A percentile compares a stretch with the other conserved stretches of the same genome.
Conservation (phyloP, 2,797 vertebrate genomes). For the Myotis planiceps region DNA sequence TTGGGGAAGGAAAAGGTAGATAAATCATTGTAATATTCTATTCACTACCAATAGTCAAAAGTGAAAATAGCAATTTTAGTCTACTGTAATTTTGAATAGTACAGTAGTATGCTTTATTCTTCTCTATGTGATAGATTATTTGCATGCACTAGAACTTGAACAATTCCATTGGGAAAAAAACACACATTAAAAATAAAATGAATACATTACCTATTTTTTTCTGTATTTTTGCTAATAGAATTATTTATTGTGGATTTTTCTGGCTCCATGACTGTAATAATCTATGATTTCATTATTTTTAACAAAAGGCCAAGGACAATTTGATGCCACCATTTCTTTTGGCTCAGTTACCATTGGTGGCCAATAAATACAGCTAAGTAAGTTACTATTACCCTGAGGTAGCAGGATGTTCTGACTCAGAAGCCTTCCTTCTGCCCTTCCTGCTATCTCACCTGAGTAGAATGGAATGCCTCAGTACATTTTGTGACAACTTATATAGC, state of each 20-base stretch:
- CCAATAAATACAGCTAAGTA: conserved; percentile 69
- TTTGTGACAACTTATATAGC: conserved; percentile 76
- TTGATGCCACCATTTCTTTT: conserved; percentile 30
- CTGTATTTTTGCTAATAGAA: not conserved
- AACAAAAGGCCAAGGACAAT: conserved; percentile 54
- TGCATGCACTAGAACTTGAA: not conserved
- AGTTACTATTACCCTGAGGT: conserved; percentile 64
- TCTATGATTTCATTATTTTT: conserved; percentile 46
- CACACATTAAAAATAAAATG: not conserved
- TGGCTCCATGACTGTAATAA: not conserved
- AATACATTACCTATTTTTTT: not conserved
- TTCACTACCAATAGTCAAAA: not conserved
- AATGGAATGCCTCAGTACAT: conserved; percentile 67
- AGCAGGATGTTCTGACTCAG: conserved; percentile 60
- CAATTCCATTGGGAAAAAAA: not conserved
- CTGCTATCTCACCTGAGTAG: conserved; percentile 60
- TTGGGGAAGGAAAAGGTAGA: not conserved
- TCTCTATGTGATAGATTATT: not conserved
- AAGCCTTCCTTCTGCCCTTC: conserved; percentile 55
- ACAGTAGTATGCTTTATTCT: not conserved
- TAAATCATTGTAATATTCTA: not conserved
- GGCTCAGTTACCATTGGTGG: conserved; percentile 47
- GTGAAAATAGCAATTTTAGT: not conserved
- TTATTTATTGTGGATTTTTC: not conserved
- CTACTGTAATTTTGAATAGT: not conserved